Conservation (phyloP, 2,113 vertebrate species). For the Aythya baeri region DNA sequence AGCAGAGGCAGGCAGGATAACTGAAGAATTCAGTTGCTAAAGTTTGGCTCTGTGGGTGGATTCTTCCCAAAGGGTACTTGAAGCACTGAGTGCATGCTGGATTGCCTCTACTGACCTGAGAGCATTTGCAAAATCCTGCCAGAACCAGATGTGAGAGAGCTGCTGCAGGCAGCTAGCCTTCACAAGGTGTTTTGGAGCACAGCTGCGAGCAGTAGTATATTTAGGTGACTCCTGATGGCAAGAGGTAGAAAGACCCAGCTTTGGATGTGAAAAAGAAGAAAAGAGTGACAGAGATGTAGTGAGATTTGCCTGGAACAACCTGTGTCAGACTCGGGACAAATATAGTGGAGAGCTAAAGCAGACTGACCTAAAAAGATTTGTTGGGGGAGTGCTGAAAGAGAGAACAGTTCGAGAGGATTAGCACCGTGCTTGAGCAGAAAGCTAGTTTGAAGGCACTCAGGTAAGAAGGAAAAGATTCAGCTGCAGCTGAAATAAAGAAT, state of each 20-base stretch:
- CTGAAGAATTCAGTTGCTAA: background rate
- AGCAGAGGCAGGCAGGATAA: background rate
- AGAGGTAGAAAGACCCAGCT: background rate
- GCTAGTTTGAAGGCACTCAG: background rate
- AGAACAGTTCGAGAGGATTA: background rate
- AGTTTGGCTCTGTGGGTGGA: background rate
- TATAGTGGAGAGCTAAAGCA: background rate
- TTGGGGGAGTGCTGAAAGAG: background rate
- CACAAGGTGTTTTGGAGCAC: background rate
- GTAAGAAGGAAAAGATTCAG: background rate
- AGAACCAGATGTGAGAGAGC: background rate
- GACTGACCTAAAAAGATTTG: background rate
- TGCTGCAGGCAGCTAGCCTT: background rate
- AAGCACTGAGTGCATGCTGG: background rate
- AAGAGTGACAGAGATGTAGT: background rate
- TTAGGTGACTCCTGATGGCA: background rate
- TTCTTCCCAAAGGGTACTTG: background rate
- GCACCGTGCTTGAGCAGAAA: background rate
- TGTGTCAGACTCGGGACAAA: background rate
- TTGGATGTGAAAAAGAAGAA: background rate
- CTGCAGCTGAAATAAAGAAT: background rate
- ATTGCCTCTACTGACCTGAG: background rate
- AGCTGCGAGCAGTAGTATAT: background rate
- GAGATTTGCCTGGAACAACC: slow-evolving; percentile 6
- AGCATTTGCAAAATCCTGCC: background rate